Conservation (phyloP, 2,113 vertebrate genomes). For the Camelus dromedarius region DNA sequence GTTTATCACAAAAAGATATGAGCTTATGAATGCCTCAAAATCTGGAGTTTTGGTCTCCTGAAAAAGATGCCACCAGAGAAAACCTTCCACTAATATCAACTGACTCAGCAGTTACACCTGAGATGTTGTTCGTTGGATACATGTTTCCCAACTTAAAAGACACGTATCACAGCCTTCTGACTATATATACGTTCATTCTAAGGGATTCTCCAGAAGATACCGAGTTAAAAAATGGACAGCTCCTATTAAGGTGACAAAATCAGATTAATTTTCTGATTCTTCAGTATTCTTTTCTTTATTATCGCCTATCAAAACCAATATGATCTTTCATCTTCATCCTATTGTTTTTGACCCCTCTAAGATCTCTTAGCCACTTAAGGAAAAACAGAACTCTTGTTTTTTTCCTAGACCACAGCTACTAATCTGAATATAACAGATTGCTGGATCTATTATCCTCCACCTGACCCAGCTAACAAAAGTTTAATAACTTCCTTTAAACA, state of each 20-base stretch:
- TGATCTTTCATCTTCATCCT: background rate
- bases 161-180: background rate
- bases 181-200: background rate
- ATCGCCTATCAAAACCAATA: background rate
- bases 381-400: conserved; percentile 19
- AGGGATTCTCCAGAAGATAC: background rate
- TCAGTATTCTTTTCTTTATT: background rate
- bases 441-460: background rate
- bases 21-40: conserved; percentile 14
- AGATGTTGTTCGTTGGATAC: background rate
- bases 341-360: background rate
- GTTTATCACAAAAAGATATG: conserved; percentile 21
- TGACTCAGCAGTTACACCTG: background rate
- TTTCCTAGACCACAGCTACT: background rate
- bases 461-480: background rate
- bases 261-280: background rate
- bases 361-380: background rate
- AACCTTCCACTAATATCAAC: background rate
- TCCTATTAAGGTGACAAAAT: background rate
- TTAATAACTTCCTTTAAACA: conserved; percentile 17
- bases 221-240: background rate
- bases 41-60: background rate
- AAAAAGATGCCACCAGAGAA: background rate
- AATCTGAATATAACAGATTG: background rate
- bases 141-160: background rate